Evolutionary conservation across 2,797 vertebrate species (phyloP).

Genomic region (Typhlichthys eigenmanni): DNA sequence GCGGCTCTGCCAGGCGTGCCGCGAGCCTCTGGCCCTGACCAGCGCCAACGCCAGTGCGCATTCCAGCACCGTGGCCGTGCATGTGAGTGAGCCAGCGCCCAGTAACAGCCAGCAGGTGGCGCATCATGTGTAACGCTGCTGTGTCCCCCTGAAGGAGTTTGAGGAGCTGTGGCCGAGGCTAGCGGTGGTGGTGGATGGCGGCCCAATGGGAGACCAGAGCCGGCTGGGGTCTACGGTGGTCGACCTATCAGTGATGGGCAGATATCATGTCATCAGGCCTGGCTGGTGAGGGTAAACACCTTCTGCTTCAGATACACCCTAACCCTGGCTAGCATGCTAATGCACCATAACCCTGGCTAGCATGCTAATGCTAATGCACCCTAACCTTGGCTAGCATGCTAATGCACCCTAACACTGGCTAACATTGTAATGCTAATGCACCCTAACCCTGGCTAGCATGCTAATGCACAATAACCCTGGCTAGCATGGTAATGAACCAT

Average conservation of each 20-base stretch:
- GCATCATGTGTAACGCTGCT: neutral
- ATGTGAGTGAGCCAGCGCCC: slow-evolving; percentile 73
- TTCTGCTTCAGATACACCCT: too few species aligned
- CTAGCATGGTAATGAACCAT: too few species aligned
- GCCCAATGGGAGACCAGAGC: slow-evolving; percentile 84
- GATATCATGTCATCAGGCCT: slow-evolving; percentile 86
- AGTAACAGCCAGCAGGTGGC: neutral
- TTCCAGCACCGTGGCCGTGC: slow-evolving; percentile 83
- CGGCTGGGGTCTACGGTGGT: slow-evolving; percentile 94
- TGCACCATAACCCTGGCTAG: neutral
- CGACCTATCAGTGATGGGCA: slow-evolving; percentile 84
- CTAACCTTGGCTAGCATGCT: too few species aligned
- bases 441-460: too few species aligned
- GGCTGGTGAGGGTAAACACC: slow-evolving; percentile 83
- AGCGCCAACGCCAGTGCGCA: slow-evolving; percentile 91
- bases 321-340: neutral
- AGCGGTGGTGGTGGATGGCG: slow-evolving; percentile 88
- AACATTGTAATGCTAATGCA: too few species aligned
- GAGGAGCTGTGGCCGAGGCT: slow-evolving; percentile 90
- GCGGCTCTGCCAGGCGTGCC: slow-evolving; percentile 84
- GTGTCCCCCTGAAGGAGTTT: slow-evolving; percentile 82
- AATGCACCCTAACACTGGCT: neutral
- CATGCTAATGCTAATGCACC: neutral
- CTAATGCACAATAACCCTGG: too few species aligned
- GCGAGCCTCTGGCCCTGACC: slow-evolving; percentile 89